A percentile compares a stretch with the other conserved stretches of the same genome.
These are phyloP conservation scores for Nebria brevicollis DNA, from an alignment of 2,888 invertebrate genomes.

Conservation along the genomic window DNA sequence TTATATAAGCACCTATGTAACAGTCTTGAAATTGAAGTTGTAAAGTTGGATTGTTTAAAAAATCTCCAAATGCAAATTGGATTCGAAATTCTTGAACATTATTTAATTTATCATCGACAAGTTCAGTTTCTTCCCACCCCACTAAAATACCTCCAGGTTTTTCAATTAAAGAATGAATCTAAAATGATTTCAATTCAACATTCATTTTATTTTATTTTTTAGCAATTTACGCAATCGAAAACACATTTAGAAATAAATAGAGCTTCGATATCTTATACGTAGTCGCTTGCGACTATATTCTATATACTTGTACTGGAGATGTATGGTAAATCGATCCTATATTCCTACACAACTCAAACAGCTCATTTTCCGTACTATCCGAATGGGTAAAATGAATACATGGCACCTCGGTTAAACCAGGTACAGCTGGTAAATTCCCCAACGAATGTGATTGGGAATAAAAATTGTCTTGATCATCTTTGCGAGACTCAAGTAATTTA, in stretches of 20 bases:
- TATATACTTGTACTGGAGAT: slow-evolving; percentile 57
- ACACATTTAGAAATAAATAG: neutral
- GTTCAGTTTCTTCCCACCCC: slow-evolving; percentile 65
- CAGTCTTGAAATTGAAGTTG: slow-evolving; percentile 60
- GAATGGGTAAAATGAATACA: slow-evolving; percentile 62
- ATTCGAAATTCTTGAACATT: slow-evolving; percentile 64
- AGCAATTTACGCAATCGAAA: no score
- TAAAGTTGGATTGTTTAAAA: slow-evolving; percentile 55
- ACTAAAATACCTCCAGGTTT: slow-evolving; percentile 67
- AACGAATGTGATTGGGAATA: slow-evolving; percentile 55
- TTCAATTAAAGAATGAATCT: slow-evolving; percentile 64
- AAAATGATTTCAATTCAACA: slow-evolving; percentile 53
- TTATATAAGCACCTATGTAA: slow-evolving; percentile 58
- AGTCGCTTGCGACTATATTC: slow-evolving; percentile 5
- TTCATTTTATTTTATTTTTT: no score
- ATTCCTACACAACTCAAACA: slow-evolving; percentile 16
- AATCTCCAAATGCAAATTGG: slow-evolving; percentile 62
- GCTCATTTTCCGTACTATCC: slow-evolving; percentile 17
- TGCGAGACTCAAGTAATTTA: slow-evolving; percentile 50
- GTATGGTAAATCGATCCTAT: slow-evolving; percentile 12
- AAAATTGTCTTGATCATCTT: slow-evolving; percentile 53
- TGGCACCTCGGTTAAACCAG: slow-evolving; percentile 67
- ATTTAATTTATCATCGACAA: slow-evolving; percentile 59
- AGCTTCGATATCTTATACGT: slow-evolving; percentile 3
- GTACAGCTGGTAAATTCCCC: slow-evolving; percentile 68